phyloP scores from a whole-genome alignment of 2,113 vertebrate genomes.

The Hipposideros armiger region DNA sequence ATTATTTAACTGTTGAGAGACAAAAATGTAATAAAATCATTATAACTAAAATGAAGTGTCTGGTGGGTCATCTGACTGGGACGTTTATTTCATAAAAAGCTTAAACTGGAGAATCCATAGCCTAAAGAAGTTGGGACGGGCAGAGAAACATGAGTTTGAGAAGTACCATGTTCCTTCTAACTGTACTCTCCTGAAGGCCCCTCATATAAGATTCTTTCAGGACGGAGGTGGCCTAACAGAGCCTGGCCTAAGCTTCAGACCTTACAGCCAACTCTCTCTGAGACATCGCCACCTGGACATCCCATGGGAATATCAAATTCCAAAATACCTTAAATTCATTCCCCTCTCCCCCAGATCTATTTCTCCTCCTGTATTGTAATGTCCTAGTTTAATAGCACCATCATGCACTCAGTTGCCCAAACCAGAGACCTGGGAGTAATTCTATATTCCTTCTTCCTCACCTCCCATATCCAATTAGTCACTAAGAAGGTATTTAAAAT shows the following conservation, averaged over 20 bases:
- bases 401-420: slow-evolving; percentile 15
- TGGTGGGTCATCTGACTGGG: slow-evolving; percentile 26
- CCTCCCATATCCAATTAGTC: not conserved
- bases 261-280: not conserved
- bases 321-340: slow-evolving; percentile 2
- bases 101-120: not conserved
- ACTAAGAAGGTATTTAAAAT: not conserved
- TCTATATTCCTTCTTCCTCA: not conserved
- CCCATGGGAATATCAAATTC: not conserved
- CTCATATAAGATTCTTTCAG: not conserved
- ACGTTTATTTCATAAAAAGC: slow-evolving; percentile 32
- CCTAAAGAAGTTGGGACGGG: not conserved
- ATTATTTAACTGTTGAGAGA: not conserved
- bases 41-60: slow-evolving; percentile 47
- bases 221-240: not conserved
- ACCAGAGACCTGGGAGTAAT: slow-evolving; percentile 12
- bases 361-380: not conserved
- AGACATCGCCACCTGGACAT: not conserved
- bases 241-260: not conserved
- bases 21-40: slow-evolving; percentile 71
- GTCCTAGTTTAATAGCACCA: not conserved
- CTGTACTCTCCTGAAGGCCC: not conserved
- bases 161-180: not conserved
- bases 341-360: not conserved
- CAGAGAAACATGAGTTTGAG: not conserved